Conservation (phyloP, 2,113 vertebrate genomes). For the Pedionomus torquatus region DNA sequence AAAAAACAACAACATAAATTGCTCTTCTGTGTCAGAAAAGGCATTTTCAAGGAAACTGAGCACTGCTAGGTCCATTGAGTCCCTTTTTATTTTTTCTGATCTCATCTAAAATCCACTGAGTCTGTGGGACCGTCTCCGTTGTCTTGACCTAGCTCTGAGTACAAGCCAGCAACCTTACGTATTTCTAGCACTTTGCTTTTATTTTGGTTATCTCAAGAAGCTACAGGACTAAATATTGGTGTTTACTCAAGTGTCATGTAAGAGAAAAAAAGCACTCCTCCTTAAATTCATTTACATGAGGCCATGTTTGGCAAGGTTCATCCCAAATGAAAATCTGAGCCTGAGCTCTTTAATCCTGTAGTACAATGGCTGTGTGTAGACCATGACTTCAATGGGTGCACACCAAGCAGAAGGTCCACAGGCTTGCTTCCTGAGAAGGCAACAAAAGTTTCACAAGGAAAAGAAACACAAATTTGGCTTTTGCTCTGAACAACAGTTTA, state of each 20-base stretch:
- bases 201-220: not conserved
- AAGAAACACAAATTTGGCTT: not conserved
- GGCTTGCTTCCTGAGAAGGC: not conserved
- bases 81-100: not conserved
- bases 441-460: not conserved
- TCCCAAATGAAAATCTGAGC: not conserved
- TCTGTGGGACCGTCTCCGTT: not conserved
- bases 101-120: not conserved
- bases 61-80: not conserved
- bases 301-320: not conserved
- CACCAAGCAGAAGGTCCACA: not conserved
- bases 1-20: not conserved
- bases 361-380: accelerated
- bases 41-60: not conserved
- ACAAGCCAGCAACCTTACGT: not conserved
- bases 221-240: not conserved
- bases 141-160: not conserved
- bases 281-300: not conserved
- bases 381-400: not conserved
- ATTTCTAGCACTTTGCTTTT: not conserved
- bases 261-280: not conserved
- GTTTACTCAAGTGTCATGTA: not conserved
- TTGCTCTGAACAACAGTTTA: not conserved
- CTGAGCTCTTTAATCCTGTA: not conserved
- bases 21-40: not conserved